Conservation (phyloP, 2,888 invertebrate genomes). For the Lordiphosa andalusiaca region DNA sequence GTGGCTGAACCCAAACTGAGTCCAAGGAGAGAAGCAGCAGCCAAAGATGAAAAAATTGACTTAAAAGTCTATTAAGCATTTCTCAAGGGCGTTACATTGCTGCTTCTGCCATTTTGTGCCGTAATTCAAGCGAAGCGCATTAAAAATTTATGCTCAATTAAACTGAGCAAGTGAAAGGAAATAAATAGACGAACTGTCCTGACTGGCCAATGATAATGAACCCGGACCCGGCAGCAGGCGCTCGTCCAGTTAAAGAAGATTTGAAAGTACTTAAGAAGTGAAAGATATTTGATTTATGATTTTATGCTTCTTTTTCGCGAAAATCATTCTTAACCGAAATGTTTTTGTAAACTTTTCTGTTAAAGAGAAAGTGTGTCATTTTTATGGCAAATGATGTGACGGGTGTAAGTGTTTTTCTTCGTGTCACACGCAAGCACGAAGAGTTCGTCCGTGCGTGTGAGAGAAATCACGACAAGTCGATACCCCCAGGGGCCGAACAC, state of each 20-base stretch:
- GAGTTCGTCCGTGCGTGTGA: too few species aligned
- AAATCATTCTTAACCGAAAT: too few species aligned
- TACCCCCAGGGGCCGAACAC: too few species aligned
- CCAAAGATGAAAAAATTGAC: constrained; percentile 21
- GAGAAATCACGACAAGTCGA: too few species aligned
- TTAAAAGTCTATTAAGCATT: constrained; percentile 49
- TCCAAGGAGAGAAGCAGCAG: not conserved
- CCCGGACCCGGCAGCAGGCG: not conserved
- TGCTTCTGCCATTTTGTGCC: constrained; percentile 20
- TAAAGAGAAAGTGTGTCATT: too few species aligned
- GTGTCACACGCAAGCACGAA: too few species aligned
- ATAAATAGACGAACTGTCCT: constrained; percentile 20
- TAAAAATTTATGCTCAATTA: constrained; percentile 51
- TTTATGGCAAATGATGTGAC: too few species aligned
- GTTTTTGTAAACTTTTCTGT: too few species aligned
- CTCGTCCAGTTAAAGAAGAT: constrained; percentile 2
- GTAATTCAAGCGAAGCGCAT: constrained; percentile 29
- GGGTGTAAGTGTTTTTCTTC: too few species aligned
- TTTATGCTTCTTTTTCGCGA: not conserved
- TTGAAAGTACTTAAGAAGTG: constrained; percentile 3
- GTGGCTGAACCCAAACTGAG: not conserved
- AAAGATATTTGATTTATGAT: constrained; percentile 6
- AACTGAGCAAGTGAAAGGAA: constrained; percentile 35
- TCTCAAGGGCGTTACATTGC: constrained; percentile 22
- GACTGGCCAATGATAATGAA: constrained; percentile 25